These are phyloP conservation scores for Strix uralensis DNA, from an alignment of 2,113 vertebrate species.

Conservation along the genomic window DNA sequence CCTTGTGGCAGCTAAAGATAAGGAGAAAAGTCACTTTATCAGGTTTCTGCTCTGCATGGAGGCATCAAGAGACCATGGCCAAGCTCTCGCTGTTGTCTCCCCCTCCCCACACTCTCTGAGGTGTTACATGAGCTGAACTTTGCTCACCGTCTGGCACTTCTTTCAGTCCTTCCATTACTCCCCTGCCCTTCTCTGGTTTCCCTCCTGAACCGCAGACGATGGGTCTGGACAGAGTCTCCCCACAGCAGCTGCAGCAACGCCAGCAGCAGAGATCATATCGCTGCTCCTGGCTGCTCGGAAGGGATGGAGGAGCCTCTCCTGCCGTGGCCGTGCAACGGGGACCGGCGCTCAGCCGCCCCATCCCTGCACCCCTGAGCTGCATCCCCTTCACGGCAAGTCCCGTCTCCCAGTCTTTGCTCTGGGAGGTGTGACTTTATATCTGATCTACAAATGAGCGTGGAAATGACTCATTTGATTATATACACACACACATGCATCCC, in stretches of 20 bases:
- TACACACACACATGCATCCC: neutral
- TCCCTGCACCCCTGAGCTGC: neutral
- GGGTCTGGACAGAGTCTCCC: neutral
- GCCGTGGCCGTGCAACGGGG: fast-evolving
- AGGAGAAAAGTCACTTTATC: neutral
- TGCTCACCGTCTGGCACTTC: neutral
- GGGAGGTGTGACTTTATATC: neutral
- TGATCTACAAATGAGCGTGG: neutral
- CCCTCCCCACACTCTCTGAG: neutral
- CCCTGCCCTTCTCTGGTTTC: constrained; percentile 4
- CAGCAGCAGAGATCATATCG: neutral
- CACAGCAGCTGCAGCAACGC: neutral
- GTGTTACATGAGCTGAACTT: neutral
- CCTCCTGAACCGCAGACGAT: neutral
- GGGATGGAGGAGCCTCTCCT: neutral
- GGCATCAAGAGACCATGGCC: neutral
- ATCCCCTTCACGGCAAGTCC: fast-evolving
- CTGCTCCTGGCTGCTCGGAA: neutral
- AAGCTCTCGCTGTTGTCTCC: neutral
- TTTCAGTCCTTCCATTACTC: neutral
- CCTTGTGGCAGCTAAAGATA: neutral
- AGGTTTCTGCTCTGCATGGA: neutral
- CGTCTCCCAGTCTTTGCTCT: neutral
- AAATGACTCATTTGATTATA: neutral
- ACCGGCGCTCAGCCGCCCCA: fast-evolving